Evolutionary conservation across 1,140 invertebrate species (phyloP).

Genomic region (Anastatus disparis): DNA sequence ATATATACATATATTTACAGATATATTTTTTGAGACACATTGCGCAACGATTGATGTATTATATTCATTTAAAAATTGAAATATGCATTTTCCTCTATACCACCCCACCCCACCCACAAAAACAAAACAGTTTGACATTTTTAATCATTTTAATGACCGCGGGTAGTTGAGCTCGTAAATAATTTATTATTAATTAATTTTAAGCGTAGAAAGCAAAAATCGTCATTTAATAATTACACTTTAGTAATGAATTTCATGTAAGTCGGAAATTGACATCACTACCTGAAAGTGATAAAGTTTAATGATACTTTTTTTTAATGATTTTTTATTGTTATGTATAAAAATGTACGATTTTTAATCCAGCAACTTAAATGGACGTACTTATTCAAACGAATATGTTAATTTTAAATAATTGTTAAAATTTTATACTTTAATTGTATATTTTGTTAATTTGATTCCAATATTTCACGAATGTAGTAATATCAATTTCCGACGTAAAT

Average conservation of each 20-base stretch:
- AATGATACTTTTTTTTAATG: no score
- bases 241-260: not conserved
- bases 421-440: not conserved
- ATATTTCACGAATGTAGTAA: not conserved
- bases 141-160: not conserved
- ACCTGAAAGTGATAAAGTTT: no score
- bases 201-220: no score
- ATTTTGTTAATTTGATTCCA: no score
- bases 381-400: no score
- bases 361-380: no score
- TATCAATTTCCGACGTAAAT: not conserved
- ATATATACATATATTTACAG: not conserved
- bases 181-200: no score
- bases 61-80: not conserved
- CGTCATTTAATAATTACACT: conserved; percentile 1
- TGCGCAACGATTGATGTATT: not conserved
- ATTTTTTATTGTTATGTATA: no score
- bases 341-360: no score
- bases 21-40: conserved; percentile 28
- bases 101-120: no score
- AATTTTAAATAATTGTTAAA: no score
- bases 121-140: not conserved
- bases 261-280: not conserved
- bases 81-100: conserved; percentile 16
- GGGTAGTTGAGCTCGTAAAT: no score